phyloP scores from a whole-genome alignment of 1,140 invertebrate genomes.

The Microplitis mediator region DNA sequence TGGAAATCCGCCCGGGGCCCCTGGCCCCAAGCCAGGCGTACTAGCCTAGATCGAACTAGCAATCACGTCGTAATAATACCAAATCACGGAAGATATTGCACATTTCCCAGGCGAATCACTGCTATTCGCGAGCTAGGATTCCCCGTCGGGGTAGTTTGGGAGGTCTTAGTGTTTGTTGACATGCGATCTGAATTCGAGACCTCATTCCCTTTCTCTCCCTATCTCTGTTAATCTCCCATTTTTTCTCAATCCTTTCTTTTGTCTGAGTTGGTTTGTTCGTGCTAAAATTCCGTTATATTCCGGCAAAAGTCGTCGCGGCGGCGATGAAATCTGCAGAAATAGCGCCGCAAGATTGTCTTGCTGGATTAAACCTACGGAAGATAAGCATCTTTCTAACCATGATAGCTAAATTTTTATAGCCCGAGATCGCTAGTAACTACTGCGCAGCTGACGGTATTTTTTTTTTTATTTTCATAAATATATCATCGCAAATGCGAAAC shows the following conservation, averaged over 20 bases:
- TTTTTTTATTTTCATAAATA: not conserved
- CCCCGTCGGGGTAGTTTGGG: conserved; percentile 46
- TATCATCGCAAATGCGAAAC: not conserved
- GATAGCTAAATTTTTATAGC: not conserved
- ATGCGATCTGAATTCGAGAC: conserved; percentile 53
- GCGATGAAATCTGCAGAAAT: conserved; percentile 19
- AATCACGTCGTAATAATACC: conserved; percentile 60
- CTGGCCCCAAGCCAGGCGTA: conserved; percentile 22
- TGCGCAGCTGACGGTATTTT: not conserved
- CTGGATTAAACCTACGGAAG: not conserved
- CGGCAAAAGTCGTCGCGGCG: not conserved
- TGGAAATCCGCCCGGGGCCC: conserved; percentile 17
- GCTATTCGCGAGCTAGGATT: conserved; percentile 56
- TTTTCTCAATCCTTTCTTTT: conserved; percentile 10
- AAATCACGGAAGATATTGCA: conserved; percentile 62
- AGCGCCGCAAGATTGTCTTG: not conserved
- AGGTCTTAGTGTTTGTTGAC: conserved; percentile 56
- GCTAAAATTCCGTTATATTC: conserved; percentile 24
- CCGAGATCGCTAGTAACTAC: not conserved
- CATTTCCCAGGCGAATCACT: conserved; percentile 57
- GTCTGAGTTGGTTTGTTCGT: conserved; percentile 13
- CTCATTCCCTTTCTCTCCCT: conserved; percentile 16
- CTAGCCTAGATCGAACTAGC: conserved; percentile 58
- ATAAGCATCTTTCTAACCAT: conserved; percentile 4
- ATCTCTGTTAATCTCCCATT: conserved; percentile 5